Base-by-base conservation (phyloP, 2,113 vertebrate species). In the Acanthochromis polyacanthus region DNA sequence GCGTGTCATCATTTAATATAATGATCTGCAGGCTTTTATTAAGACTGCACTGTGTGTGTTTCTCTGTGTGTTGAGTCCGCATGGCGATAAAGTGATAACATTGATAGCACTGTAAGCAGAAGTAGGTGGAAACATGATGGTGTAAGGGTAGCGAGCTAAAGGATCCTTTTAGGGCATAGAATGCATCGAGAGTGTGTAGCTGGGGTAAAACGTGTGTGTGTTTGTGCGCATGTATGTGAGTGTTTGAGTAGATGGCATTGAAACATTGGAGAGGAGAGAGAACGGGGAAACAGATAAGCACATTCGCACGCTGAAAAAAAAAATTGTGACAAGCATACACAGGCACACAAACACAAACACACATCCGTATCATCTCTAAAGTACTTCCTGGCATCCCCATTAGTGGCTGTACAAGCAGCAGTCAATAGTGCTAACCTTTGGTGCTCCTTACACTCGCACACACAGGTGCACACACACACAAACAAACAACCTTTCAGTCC, bases 401-500 rank as follows among this genome's bases (percentile, higher is more conserved):
- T 91, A 88, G 84, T 80, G 77, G 56, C 46, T 75, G 61, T 45
- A 57, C 72, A 20, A 80, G 71, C 59, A 14, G 69, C 78, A 82
- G 85, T 90, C 82, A 91, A 84, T 84, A 83, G 70, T 14, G 7
- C 80, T 90, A 80, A 89, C 85, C 83, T 89, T 81, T 85, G 51
- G 32, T 84, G 70, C 62, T 67, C 65, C 53, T 78, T 60, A 38
- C 65, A 23, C 16, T n/a, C 43, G 57, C 64, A 74, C 43, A 62
- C 45, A 60, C 14, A 58, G 25, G 71, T n/a, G 48, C 8, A 48
- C 16, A 23, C 40, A 23, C 40, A 52, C 38, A 28, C 68, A 65
- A 6, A 81, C 40, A 71, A 20, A 53, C 68, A 78, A 61, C 69
- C 80, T 76, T 76, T 82, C 64, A 79, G 82, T 72, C 75, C 56